Conservation (phyloP, 2,113 vertebrate genomes). For the Pristiophorus japonicus region DNA sequence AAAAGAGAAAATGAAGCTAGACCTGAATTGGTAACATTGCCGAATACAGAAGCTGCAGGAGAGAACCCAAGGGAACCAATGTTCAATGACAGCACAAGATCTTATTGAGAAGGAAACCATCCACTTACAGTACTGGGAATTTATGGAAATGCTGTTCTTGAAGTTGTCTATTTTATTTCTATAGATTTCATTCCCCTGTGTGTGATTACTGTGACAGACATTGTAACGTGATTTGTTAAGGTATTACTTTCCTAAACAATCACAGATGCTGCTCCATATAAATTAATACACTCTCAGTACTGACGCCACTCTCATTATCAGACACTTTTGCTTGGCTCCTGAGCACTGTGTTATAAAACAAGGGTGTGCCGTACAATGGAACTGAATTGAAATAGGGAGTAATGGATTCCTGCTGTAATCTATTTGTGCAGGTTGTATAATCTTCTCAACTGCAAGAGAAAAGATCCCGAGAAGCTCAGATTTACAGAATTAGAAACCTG, state of each 20-base stretch:
- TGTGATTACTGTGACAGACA: neutral
- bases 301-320: slow-evolving; percentile 7
- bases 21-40: neutral
- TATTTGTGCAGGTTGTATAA: neutral
- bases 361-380: neutral
- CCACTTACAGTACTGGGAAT: neutral
- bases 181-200: neutral
- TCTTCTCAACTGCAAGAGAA: neutral
- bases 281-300: slow-evolving; percentile 5
- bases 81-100: neutral
- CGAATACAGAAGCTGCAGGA: neutral
- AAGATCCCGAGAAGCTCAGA: neutral
- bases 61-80: neutral
- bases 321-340: neutral
- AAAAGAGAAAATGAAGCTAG: neutral
- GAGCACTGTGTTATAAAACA: neutral
- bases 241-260: slow-evolving; percentile 1
- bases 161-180: neutral
- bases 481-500: neutral
- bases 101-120: neutral
- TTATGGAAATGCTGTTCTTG: neutral
- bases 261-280: neutral
- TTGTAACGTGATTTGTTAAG: neutral
- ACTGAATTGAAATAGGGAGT: neutral
- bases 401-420: neutral